Percentiles rank a stretch among this genome's conserved stretches.
These are phyloP conservation scores for Ochropleura leucogaster DNA, from an alignment of 2,888 invertebrate genomes.

Conservation along the genomic window DNA sequence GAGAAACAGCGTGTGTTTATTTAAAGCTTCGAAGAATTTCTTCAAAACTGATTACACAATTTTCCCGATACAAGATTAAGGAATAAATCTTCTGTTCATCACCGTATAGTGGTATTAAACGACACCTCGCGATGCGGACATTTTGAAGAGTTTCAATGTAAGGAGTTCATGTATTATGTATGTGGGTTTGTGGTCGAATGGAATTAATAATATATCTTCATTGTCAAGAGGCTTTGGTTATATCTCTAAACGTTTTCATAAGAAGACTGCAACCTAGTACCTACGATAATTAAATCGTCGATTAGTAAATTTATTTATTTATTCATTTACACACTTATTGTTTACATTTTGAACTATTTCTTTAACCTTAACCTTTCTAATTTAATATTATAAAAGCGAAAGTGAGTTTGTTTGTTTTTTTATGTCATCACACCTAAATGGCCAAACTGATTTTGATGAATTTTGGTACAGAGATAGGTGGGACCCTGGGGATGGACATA, in stretches of 20 bases:
- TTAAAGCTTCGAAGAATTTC: not conserved
- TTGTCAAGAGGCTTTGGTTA: not conserved
- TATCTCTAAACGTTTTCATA: not conserved
- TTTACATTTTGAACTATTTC: too few relatives aligned
- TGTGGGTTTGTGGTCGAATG: constrained; percentile 23
- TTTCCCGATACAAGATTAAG: not conserved
- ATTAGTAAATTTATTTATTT: too few relatives aligned
- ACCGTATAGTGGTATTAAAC: constrained; percentile 3
- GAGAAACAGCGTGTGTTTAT: too few relatives aligned
- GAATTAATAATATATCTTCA: not conserved
- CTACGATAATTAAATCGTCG: not conserved
- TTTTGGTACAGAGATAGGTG: too few relatives aligned
- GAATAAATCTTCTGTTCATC: constrained; percentile 30
- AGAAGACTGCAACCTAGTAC: not conserved
- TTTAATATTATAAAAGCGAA: too few relatives aligned
- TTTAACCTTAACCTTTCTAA: too few relatives aligned
- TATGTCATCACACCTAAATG: too few relatives aligned
- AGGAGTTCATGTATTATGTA: constrained; percentile 31
- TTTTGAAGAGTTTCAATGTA: constrained; percentile 37
- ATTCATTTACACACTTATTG: too few relatives aligned
- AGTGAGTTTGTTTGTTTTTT: too few relatives aligned
- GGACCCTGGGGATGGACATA: too few relatives aligned
- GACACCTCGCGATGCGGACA: constrained; percentile 11
- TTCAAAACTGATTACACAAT: not conserved
- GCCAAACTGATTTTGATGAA: too few relatives aligned